Conservation (phyloP, 1,140 invertebrate species). For the Paraescarpia echinospica region DNA sequence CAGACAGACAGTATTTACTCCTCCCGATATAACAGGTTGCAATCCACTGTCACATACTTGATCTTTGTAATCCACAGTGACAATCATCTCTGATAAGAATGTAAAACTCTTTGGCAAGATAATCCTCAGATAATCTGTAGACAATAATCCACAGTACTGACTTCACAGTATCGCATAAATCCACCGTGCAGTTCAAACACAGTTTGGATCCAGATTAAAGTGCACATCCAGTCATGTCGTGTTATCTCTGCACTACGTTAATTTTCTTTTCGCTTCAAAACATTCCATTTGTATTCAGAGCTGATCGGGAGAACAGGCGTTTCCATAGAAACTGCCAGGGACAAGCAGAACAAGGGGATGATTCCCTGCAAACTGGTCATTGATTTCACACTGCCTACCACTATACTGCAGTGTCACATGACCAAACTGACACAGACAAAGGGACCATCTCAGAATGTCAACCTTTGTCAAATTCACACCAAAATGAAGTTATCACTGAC, state of each 20-base stretch:
- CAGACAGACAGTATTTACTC: neutral
- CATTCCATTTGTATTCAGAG: neutral
- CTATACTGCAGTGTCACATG: neutral
- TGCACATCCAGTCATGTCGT: neutral
- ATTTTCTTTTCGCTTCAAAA: neutral
- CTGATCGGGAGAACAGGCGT: neutral
- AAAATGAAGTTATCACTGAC: neutral
- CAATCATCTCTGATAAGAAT: neutral
- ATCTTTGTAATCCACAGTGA: neutral
- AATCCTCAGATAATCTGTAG: neutral
- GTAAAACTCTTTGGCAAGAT: neutral
- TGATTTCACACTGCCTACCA: neutral
- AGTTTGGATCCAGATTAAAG: neutral
- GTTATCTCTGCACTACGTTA: neutral
- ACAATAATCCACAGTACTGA: neutral
- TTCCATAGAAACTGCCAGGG: neutral
- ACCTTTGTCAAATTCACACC: neutral
- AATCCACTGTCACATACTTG: neutral
- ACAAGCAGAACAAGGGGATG: neutral
- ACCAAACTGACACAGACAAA: neutral
- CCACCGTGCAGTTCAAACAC: neutral
- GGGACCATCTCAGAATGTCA: neutral
- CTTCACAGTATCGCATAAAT: neutral
- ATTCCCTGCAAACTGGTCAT: neutral
- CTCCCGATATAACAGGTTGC: neutral